Percentiles rank a stretch among this genome's conserved stretches.
These are phyloP conservation scores for Microcebus griseorufus DNA, from an alignment of 2,113 vertebrate species.

Conservation along the genomic window DNA sequence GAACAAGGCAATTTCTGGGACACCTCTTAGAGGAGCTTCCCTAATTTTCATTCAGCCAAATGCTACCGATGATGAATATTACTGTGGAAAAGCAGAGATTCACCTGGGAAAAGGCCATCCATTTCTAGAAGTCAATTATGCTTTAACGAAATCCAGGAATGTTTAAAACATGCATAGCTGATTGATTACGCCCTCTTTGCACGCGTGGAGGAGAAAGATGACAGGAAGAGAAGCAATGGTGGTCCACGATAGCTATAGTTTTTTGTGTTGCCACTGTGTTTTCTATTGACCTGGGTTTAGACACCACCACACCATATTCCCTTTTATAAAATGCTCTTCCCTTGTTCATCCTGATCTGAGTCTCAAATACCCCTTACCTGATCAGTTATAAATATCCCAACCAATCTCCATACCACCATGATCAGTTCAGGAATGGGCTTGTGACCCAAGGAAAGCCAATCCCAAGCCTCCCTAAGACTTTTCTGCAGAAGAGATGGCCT, in stretches of 20 bases:
- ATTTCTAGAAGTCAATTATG: neutral
- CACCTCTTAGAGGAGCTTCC: neutral
- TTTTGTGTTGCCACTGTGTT: neutral
- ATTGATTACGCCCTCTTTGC: neutral
- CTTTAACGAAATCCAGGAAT: neutral
- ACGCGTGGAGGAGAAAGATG: neutral
- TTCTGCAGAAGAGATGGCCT: neutral
- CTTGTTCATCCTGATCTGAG: neutral
- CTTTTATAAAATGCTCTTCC: neutral
- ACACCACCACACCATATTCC: neutral
- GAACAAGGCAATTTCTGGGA: constrained; percentile 38
- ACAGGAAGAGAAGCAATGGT: neutral
- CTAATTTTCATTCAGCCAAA: constrained; percentile 41
- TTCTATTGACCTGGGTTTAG: neutral
- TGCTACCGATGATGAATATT: neutral
- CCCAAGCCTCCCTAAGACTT: neutral
- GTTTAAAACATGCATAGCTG: neutral
- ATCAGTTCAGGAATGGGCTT: neutral
- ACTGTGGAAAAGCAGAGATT: neutral
- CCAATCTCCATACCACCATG: neutral
- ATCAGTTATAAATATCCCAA: neutral
- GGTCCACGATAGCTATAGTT: neutral
- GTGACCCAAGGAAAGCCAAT: neutral
- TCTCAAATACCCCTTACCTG: neutral
- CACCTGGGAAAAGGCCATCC: neutral